phyloP scores from a whole-genome alignment of 2,888 invertebrate species.

The Pycnomerus fuliginosus region DNA sequence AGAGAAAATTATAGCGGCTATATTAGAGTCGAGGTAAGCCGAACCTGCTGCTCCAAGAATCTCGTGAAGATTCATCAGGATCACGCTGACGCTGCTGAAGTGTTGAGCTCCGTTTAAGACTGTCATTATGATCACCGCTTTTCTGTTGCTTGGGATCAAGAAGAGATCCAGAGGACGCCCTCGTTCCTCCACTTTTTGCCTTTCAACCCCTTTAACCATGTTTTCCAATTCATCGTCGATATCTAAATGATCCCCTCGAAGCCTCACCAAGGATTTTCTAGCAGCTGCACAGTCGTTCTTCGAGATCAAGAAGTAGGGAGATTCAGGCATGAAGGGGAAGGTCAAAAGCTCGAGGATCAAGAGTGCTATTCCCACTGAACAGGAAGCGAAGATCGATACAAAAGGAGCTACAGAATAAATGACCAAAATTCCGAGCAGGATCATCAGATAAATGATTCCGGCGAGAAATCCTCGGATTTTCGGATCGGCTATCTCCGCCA shows the following conservation, averaged over 20 bases:
- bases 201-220: constrained; percentile 8
- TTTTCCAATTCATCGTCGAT: constrained; percentile 19
- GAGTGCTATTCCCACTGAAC: constrained; percentile 17
- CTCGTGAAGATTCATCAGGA: constrained; percentile 23
- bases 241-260: constrained; percentile 12
- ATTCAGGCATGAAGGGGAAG: constrained; percentile 27
- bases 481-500: constrained; percentile 30
- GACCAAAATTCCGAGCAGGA: constrained; percentile 25
- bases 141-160: constrained; percentile 18
- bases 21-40: constrained; percentile 5
- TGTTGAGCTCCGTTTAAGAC: constrained; percentile 21
- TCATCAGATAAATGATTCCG: constrained; percentile 26
- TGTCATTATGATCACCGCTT: constrained; percentile 19
- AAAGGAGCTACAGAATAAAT: constrained; percentile 27
- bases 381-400: constrained; percentile 18
- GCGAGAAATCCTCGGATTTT: constrained; percentile 29
- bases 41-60: constrained; percentile 19
- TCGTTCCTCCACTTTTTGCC: constrained; percentile 14
- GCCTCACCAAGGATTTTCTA: constrained; percentile 17
- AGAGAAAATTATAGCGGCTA: constrained; percentile 4
- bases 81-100: constrained; percentile 20
- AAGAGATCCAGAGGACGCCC: constrained; percentile 15
- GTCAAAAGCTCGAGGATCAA: constrained; percentile 13
- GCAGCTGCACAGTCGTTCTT: constrained; percentile 18
- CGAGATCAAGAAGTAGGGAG: constrained; percentile 28